Evolutionary conservation across 2,113 vertebrate species (phyloP).

Genomic region (Syngnathus floridae): DNA sequence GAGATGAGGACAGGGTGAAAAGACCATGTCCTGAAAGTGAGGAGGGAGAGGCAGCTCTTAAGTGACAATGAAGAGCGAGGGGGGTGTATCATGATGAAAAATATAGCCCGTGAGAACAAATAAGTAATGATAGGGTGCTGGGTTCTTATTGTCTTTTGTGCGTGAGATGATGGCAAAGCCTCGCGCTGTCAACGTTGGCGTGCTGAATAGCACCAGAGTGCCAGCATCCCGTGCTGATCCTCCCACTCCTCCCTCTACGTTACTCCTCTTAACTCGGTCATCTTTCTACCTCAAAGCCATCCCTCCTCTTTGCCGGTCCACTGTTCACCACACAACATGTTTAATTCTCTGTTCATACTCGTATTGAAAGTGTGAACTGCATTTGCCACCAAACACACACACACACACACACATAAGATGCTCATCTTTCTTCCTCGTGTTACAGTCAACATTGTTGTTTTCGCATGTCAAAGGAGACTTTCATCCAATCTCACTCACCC

Average conservation of each 20-base stretch:
- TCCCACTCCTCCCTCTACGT: conserved; percentile 41
- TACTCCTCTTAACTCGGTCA: conserved; percentile 35
- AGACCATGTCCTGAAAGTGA: conserved; percentile 7
- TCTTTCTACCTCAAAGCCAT: conserved; percentile 25
- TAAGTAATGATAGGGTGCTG: conserved; percentile 50
- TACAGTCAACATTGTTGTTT: conserved; percentile 20
- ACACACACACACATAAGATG: background rate
- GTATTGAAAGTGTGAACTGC: conserved; percentile 4
- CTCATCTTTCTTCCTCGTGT: conserved; percentile 14
- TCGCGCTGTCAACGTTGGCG: conserved; percentile 36
- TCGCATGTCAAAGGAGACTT: background rate
- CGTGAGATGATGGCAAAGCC: conserved; percentile 49
- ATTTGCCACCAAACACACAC: background rate
- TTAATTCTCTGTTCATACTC: background rate
- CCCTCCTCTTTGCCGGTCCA: conserved; percentile 9
- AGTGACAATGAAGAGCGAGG: conserved; percentile 24
- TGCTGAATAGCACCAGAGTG: conserved; percentile 38
- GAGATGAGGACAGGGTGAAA: conserved; percentile 7
- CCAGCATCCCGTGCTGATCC: conserved; percentile 32
- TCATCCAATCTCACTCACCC: background rate
- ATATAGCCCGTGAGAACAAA: conserved; percentile 35
- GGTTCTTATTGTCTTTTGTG: conserved; percentile 41
- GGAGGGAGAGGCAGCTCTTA: conserved; percentile 11
- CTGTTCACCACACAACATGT: conserved; percentile 12
- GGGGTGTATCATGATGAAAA: conserved; percentile 17